Base-by-base conservation (phyloP, 1,140 invertebrate genomes). In the Drosophila rhopaloa region DNA sequence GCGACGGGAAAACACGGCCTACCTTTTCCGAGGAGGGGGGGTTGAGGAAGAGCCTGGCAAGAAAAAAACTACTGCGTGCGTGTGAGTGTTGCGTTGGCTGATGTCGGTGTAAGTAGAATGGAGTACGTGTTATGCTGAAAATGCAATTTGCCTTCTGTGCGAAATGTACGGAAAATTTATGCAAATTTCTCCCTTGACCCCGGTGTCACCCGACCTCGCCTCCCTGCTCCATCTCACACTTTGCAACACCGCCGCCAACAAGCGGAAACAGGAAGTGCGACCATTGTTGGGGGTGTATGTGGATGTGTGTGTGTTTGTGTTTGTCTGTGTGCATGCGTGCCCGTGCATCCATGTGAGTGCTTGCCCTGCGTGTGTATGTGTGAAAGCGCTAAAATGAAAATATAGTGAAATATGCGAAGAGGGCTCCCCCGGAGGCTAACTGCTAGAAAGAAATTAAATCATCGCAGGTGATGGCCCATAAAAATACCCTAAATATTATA, bases 131-230 rank as follows among this genome's bases (percentile, higher is more conserved):
- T 86, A 86, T 86, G 83, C 83, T 86, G 83, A 86, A 86, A 86
- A 86, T 86, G 83, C 83, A 86, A 86, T 86, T 86, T 86, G 83
- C 83, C 83, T 83, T 88, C 83, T 83, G 83, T 86, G 76, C 79
- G 83, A 86, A 86, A 86, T 88, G 83, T 86, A 88, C 83, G 83
- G 81, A 88, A 86, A 86, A 86, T 86, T 88, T 86, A 86, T 86
- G 83, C 83, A 86, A 86, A 86, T 86, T 88, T 86, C 79, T 57
- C 70, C 75, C 75, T 86, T 83, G 83, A 82, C 79, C 82, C 68
- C 58, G 35, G 47, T 66, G 65, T 68, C 65, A 38, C 38, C 47
- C 47, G 59, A 51, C n/a, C 48, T 35, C 27, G 11, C 48, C 51
- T 2, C 44, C 16, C 40, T 9, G 9, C n/a, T 19, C 8, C 38